These are phyloP conservation scores for Nilaparvata lugens DNA, from an alignment of 1,140 invertebrate genomes.

Conservation along the genomic window DNA sequence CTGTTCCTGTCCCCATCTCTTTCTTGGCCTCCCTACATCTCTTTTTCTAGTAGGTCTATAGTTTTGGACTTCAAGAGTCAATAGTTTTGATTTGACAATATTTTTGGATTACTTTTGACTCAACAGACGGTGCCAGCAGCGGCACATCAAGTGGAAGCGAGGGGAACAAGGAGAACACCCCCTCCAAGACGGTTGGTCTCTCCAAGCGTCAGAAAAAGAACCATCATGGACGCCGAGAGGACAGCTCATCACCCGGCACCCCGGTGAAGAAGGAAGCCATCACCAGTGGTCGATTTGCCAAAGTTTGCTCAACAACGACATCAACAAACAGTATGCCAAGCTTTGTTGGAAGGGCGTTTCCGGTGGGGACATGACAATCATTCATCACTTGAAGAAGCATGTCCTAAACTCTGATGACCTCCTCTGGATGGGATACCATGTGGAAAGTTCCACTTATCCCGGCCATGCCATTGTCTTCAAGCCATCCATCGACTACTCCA, in stretches of 20 bases:
- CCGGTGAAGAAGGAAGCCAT: slow-evolving; percentile 17
- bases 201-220: slow-evolving; percentile 39
- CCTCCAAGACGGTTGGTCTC: slow-evolving; percentile 24
- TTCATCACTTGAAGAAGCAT: slow-evolving; percentile 44
- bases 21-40: no score
- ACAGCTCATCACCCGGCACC: slow-evolving; percentile 19
- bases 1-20: no score
- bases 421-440: slow-evolving; percentile 60
- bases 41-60: no score
- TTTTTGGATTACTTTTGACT: slow-evolving; percentile 3
- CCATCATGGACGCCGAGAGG: slow-evolving; percentile 34
- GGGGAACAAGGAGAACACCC: slow-evolving; percentile 32
- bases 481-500: neutral
- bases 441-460: slow-evolving; percentile 47
- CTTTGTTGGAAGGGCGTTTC: slow-evolving; percentile 34
- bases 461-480: slow-evolving; percentile 53
- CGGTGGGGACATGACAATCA: slow-evolving; percentile 33
- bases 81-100: no score
- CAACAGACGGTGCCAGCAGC: slow-evolving; percentile 26
- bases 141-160: slow-evolving; percentile 29
- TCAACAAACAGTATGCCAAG: slow-evolving; percentile 27
- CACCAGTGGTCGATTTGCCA: neutral
- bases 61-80: no score
- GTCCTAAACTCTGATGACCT: slow-evolving; percentile 53
- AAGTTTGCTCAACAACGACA: slow-evolving; percentile 4